phyloP scores from a whole-genome alignment of 2,888 invertebrate species.

The Mimumesa dahlbomi region DNA sequence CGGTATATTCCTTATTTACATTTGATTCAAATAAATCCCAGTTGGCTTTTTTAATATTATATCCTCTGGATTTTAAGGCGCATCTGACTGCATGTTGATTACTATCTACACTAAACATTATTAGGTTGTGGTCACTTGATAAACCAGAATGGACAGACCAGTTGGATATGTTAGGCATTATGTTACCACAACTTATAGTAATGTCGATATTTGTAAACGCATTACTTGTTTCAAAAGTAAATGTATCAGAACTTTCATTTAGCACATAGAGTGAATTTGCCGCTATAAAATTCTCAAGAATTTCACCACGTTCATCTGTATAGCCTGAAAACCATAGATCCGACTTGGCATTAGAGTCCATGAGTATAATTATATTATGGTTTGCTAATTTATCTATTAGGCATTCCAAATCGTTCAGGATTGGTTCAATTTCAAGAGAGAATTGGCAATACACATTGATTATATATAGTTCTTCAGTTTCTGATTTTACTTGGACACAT shows the following conservation, averaged over 20 bases:
- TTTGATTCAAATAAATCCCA: neutral
- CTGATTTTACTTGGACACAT: too few relatives aligned
- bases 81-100: too few relatives aligned
- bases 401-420: neutral
- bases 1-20: too few relatives aligned
- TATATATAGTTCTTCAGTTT: too few relatives aligned
- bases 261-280: neutral
- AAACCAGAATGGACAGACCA: too few relatives aligned
- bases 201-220: conserved; percentile 20
- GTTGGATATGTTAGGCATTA: neutral
- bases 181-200: neutral
- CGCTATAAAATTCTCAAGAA: conserved; percentile 5
- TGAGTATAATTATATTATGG: neutral
- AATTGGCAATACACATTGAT: too few relatives aligned
- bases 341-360: conserved; percentile 1
- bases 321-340: neutral
- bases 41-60: neutral
- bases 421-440: neutral
- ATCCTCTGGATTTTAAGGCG: too few relatives aligned
- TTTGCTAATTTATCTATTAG: neutral
- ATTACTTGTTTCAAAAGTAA: neutral
- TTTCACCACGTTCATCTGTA: conserved; percentile 1
- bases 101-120: too few relatives aligned
- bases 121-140: neutral
- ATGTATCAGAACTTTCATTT: conserved; percentile 1